These are phyloP conservation scores for Ptilonorhynchus violaceus DNA, from an alignment of 2,113 vertebrate genomes.

Conservation along the genomic window DNA sequence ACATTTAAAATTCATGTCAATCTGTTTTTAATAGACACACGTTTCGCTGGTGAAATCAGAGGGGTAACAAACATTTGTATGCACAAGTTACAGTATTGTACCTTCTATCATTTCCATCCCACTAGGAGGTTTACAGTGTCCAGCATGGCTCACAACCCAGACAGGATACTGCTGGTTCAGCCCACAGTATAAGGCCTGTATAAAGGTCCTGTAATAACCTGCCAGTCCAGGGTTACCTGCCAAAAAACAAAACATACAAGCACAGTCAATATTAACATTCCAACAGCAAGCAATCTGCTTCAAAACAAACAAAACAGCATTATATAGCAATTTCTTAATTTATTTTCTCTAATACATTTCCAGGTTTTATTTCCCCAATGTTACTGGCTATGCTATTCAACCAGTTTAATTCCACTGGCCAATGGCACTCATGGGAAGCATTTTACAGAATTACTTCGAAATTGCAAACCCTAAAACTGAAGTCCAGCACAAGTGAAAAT, in stretches of 20 bases:
- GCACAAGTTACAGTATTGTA: slow-evolving; percentile 28
- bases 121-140: slow-evolving; percentile 81
- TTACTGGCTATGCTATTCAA: not conserved
- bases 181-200: slow-evolving; percentile 78
- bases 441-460: not conserved
- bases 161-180: slow-evolving; percentile 80
- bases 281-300: not conserved
- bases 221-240: slow-evolving; percentile 92
- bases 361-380: not conserved
- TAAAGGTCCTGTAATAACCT: slow-evolving; percentile 87
- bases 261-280: not conserved
- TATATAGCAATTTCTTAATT: not conserved
- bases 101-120: slow-evolving; percentile 87
- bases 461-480: not conserved
- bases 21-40: not conserved
- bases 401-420: not conserved
- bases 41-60: not conserved
- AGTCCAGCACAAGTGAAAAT: not conserved
- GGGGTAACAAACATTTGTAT: not conserved
- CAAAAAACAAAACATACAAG: slow-evolving; percentile 35
- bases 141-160: slow-evolving; percentile 91
- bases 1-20: not conserved
- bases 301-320: not conserved
- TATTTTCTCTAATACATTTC: not conserved
- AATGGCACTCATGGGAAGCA: not conserved